Conservation (phyloP, 92 coral and sea anemone genomes). For the Metridium senile region DNA sequence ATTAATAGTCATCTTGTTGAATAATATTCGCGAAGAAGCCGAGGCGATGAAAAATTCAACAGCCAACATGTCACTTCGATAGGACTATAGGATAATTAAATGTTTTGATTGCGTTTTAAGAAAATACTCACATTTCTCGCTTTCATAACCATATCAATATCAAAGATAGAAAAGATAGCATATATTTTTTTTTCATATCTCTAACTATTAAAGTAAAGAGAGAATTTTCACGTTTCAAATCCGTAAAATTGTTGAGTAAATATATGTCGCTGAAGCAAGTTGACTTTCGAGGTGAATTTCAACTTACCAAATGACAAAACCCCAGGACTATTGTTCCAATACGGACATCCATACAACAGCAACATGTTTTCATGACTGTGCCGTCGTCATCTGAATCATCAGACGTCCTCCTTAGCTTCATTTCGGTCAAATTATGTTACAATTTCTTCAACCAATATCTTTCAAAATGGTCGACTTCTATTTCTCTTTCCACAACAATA, state of each 20-base stretch:
- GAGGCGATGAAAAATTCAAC: constrained; percentile 1
- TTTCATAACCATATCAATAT: too few relatives aligned
- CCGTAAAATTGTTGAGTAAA: too few relatives aligned
- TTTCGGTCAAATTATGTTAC: constrained; percentile 12
- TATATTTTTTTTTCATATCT: too few relatives aligned
- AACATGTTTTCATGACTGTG: constrained; percentile 88
- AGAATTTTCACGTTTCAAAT: too few relatives aligned
- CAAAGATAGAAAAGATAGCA: too few relatives aligned
- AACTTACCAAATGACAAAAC: constrained; percentile 90
- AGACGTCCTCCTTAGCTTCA: constrained; percentile 79
- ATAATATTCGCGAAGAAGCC: neutral
- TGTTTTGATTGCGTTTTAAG: neutral
- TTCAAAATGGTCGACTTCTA: constrained; percentile 23
- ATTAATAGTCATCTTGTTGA: neutral
- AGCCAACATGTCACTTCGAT: neutral
- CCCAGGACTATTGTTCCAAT: constrained; percentile 96
- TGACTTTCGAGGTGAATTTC: neutral
- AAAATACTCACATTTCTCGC: too few relatives aligned
- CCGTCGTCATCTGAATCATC: constrained; percentile 61
- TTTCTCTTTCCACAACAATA: constrained; percentile 27
- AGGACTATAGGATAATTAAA: neutral
- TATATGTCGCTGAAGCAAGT: neutral
- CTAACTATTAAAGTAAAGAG: neutral
- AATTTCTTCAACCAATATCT: neutral
- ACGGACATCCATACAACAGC: constrained; percentile 97